Conservation (phyloP, 2,888 invertebrate genomes). For the Oasisia sp. region DNA sequence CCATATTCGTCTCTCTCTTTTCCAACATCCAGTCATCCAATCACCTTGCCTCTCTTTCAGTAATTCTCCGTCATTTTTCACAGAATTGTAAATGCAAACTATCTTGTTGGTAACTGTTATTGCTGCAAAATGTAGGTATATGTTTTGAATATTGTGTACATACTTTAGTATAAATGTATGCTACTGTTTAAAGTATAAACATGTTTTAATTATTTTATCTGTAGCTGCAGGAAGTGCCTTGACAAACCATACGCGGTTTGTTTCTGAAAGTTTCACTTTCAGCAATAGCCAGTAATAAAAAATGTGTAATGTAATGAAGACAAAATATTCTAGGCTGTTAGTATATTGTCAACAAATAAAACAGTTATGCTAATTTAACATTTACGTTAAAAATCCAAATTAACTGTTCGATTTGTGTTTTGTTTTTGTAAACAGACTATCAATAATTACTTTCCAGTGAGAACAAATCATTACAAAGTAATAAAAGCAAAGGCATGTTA, state of each 20-base stretch:
- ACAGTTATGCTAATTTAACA: background rate
- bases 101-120: slow-evolving; percentile 5
- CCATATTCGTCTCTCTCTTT: background rate
- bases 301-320: background rate
- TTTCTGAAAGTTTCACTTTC: background rate
- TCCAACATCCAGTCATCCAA: background rate
- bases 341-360: background rate
- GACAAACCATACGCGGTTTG: too few species aligned
- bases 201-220: background rate
- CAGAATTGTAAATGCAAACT: background rate
- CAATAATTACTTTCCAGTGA: background rate
- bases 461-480: background rate
- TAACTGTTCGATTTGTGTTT: background rate
- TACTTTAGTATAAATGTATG: background rate
- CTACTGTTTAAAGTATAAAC: background rate
- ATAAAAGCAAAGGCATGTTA: background rate
- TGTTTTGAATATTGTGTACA: slow-evolving; percentile 5
- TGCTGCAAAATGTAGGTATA: slow-evolving; percentile 10
- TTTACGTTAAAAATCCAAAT: background rate
- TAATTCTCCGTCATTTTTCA: background rate
- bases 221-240: background rate
- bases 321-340: background rate
- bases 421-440: background rate
- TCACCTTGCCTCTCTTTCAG: background rate
- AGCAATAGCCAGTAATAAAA: background rate